These are phyloP conservation scores for Exocentrus adspersus DNA, from an alignment of 2,888 invertebrate species.

Conservation along the genomic window DNA sequence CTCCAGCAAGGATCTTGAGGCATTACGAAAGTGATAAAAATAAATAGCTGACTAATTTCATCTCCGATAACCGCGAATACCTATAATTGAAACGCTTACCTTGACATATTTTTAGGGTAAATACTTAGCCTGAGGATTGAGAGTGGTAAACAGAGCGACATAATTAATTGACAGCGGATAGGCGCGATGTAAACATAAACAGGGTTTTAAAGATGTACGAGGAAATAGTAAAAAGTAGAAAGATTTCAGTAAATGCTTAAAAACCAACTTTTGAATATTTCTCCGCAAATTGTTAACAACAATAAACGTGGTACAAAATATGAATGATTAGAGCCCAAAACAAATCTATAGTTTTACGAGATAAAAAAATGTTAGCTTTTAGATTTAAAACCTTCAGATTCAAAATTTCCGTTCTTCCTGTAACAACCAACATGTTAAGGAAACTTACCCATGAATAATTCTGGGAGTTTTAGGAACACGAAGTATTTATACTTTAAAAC, in stretches of 20 bases:
- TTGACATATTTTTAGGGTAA: not conserved
- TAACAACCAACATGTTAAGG: not conserved
- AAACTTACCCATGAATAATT: not conserved
- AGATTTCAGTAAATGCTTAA: too few species aligned
- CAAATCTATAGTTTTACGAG: too few species aligned
- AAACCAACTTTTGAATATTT: too few species aligned
- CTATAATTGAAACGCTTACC: not conserved
- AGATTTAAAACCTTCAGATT: too few species aligned
- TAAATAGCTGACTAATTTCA: not conserved
- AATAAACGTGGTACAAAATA: too few species aligned
- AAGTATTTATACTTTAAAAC: not conserved
- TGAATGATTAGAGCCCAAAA: too few species aligned
- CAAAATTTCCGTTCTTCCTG: not conserved
- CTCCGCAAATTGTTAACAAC: too few species aligned
- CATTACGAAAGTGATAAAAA: conserved; percentile 3
- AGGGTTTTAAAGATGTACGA: too few species aligned
- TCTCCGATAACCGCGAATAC: not conserved
- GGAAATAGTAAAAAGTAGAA: too few species aligned
- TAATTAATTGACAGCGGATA: not conserved
- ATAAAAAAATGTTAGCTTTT: too few species aligned
- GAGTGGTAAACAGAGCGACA: not conserved
- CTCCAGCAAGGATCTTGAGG: not conserved
- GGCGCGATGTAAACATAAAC: not conserved
- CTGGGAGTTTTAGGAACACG: not conserved
- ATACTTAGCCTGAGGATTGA: not conserved